Evolutionary conservation across 2,888 invertebrate genomes (phyloP), one percentile per base, ranked within the genome.

Genomic region (Neuroscelio doddi): DNA sequence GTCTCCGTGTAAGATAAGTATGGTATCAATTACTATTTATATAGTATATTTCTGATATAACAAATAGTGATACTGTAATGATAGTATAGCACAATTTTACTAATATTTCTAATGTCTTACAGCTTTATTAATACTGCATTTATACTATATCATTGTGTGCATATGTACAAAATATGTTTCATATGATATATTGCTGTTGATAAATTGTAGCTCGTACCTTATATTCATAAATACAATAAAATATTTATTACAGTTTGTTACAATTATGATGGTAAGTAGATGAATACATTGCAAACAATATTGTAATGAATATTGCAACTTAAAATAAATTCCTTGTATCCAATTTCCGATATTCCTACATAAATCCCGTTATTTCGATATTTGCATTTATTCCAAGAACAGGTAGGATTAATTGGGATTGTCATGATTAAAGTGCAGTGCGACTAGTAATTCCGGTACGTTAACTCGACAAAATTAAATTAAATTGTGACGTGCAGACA

Each of bases 381-480:
- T 57, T 64, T 52, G 50, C 44, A 55, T 52, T 45, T 49, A 21
- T 57, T 56, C 41, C 51, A 56, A 57, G 53, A 65, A 65, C 46
- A 41, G 30, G 34, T 4, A 32, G 56, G 56, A 55, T 59, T 59
- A 65, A 65, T 59, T 55, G 46, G 39, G 59, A 59, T 65, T 56
- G 50, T 56, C 36, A 34, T 51, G 64, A 65, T 65, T 59, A 56
- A 59, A 59, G 55, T 59, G 29, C 38, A 46, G 30, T 47, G 52
- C 24, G 52, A 65, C 55, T 56, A 32, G 55, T 55, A 55, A 59
- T 55, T 59, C 51, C 44, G 56, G 16, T 47, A 34, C 51, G 64
- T 65, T 59, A 59, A 59, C 64, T 47, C 51, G 36, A 51, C 59
- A 47, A 59, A 65, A 65, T 65, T 59, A 59, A 65, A 65, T 65